These are phyloP conservation scores for Xenus cinereus DNA, from an alignment of 2,113 vertebrate genomes.

Conservation along the genomic window DNA sequence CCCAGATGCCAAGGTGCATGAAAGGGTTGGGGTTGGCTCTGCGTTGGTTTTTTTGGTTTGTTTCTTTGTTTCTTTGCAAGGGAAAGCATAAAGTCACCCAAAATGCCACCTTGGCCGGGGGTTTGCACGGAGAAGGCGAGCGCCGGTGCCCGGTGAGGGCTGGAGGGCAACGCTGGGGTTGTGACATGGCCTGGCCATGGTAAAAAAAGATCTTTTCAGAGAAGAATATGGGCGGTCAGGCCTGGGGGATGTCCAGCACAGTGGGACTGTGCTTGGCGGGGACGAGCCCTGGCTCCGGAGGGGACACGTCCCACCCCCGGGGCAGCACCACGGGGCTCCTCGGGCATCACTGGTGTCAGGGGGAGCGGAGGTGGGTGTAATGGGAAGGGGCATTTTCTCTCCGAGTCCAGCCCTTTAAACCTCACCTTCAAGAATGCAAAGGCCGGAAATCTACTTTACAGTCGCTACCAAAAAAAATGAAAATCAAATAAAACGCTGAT, in stretches of 20 bases:
- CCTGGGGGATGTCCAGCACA: neutral
- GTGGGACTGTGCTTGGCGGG: fast-evolving
- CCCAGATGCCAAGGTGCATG: neutral
- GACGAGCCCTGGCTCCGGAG: fast-evolving
- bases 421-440: neutral
- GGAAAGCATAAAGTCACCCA: neutral
- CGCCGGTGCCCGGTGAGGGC: fast-evolving
- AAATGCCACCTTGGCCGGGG: fast-evolving
- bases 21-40: neutral
- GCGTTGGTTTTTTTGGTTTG: too few relatives aligned
- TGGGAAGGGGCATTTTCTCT: neutral
- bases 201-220: neutral
- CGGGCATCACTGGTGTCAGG: neutral
- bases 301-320: fast-evolving
- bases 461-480: neutral
- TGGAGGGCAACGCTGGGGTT: fast-evolving
- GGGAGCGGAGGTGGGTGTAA: fast-evolving
- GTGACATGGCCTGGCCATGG: neutral
- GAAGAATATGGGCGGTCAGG: fast-evolving
- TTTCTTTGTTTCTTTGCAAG: neutral
- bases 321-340: neutral
- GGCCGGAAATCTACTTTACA: neutral
- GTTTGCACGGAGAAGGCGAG: neutral
- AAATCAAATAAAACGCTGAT: neutral
- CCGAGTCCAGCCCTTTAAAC: neutral